These are phyloP conservation scores for Noctilio leporinus DNA, from an alignment of 2,113 vertebrate genomes.

Conservation along the genomic window DNA sequence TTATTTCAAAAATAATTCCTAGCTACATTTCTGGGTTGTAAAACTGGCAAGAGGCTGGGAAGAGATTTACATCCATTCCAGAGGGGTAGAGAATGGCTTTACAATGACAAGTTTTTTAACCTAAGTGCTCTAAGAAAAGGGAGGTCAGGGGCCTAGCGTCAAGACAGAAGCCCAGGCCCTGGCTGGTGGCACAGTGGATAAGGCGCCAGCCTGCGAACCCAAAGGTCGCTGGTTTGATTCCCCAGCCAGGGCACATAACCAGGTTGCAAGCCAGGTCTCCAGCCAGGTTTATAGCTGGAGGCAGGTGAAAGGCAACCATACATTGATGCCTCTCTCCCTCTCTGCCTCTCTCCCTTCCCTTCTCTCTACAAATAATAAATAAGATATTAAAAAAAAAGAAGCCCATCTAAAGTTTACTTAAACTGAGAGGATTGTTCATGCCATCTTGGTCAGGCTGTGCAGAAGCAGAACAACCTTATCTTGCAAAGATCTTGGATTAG, in stretches of 20 bases:
- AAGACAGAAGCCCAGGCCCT: not conserved
- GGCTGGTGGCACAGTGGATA: no score
- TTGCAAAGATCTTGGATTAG: not conserved
- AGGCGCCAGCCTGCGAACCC: no score
- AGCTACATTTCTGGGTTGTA: not conserved
- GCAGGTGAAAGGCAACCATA: no score
- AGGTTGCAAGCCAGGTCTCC: no score
- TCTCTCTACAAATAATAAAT: no score
- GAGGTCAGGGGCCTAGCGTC: not conserved
- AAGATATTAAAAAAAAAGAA: no score
- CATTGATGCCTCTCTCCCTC: no score
- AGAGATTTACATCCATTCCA: not conserved
- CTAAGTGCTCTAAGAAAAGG: not conserved
- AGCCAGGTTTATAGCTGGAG: no score
- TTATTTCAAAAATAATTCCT: not conserved
- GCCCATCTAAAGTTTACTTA: not conserved
- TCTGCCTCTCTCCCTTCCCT: no score
- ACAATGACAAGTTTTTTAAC: not conserved
- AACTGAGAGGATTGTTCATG: not conserved
- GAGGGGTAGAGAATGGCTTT: not conserved
- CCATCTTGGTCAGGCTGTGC: not conserved
- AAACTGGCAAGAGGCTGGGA: not conserved
- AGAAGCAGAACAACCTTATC: not conserved
- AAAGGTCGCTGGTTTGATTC: no score
- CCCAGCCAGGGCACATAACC: no score